These are phyloP conservation scores for Piliocolobus tephrosceles DNA, from an alignment of 2,113 vertebrate species.

Conservation along the genomic window DNA sequence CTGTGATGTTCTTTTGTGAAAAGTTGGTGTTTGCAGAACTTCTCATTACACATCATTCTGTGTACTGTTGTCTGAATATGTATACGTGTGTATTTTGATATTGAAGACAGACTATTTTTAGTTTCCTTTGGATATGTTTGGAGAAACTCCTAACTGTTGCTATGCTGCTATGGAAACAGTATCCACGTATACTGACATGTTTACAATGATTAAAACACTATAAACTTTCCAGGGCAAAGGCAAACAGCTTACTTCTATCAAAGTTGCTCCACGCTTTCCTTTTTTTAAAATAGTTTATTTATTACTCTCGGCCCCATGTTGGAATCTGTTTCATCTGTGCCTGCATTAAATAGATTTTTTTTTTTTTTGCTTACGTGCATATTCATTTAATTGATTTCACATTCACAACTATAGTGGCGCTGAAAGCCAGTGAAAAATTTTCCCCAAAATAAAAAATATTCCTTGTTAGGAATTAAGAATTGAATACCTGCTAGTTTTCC, in stretches of 20 bases:
- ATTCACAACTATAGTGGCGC: conserved; percentile 47
- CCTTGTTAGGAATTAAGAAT: conserved; percentile 37
- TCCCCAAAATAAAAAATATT: conserved; percentile 49
- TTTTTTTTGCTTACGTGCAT: conserved; percentile 24
- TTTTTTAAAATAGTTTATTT: conserved; percentile 58
- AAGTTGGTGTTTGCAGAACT: conserved; percentile 19
- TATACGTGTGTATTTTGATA: conserved; percentile 79
- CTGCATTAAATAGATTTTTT: neutral
- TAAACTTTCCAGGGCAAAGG: conserved; percentile 87
- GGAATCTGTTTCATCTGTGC: conserved; percentile 57
- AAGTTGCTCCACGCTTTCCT: conserved; percentile 66
- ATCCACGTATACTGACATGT: conserved; percentile 92
- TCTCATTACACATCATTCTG: conserved; percentile 57
- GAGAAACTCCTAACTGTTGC: conserved; percentile 91
- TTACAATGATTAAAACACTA: conserved; percentile 93
- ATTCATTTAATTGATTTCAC: conserved; percentile 54
- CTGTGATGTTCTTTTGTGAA: conserved; percentile 1
- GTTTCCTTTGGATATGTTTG: conserved; percentile 91
- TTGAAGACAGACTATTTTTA: conserved; percentile 90
- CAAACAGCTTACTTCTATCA: conserved; percentile 79
- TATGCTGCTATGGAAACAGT: conserved; percentile 95
- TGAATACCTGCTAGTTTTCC: neutral
- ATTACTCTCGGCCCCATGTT: conserved; percentile 68
- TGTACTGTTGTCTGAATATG: conserved; percentile 71
- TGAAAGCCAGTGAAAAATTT: conserved; percentile 18